Evolutionary conservation across 2,888 invertebrate genomes (phyloP).

Genomic region (Aphidius colemani): DNA sequence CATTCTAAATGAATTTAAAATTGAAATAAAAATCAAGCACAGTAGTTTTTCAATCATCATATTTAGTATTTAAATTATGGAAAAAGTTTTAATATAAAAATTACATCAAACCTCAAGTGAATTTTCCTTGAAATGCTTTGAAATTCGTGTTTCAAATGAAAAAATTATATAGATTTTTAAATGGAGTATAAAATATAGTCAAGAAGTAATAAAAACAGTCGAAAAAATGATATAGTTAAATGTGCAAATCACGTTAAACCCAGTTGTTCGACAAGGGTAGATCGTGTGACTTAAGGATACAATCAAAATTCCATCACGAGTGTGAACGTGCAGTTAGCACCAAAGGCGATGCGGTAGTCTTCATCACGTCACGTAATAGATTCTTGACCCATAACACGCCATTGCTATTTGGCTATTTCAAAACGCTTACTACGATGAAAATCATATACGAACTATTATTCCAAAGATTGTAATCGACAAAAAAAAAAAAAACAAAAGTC

Average conservation of each 20-base stretch:
- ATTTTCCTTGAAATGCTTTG: not conserved
- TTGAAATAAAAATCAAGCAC: too few species aligned
- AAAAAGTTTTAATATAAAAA: too few species aligned
- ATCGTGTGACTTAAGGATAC: conserved; percentile 30
- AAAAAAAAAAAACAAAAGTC: too few species aligned
- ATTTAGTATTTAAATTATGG: too few species aligned
- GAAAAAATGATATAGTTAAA: conserved; percentile 22
- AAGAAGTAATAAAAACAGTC: not conserved
- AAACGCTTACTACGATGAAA: too few species aligned
- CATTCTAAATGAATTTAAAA: not conserved
- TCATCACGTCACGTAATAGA: conserved; percentile 30
- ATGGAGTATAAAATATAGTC: too few species aligned
- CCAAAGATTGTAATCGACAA: too few species aligned
- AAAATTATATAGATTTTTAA: not conserved
- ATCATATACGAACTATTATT: too few species aligned
- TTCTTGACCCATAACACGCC: conserved; percentile 40
- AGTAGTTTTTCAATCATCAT: too few species aligned
- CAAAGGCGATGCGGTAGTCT: conserved; percentile 32
- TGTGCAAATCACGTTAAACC: conserved; percentile 29
- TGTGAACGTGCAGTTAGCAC: conserved; percentile 35
- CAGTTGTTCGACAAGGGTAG: conserved; percentile 30
- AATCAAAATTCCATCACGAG: conserved; percentile 37
- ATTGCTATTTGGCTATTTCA: conserved; percentile 25
- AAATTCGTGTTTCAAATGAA: not conserved
- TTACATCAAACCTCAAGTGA: too few species aligned